Evolutionary conservation across 2,888 invertebrate species (phyloP), one percentile per base, ranked within the genome.

Genomic region (Dynastes grantii): DNA sequence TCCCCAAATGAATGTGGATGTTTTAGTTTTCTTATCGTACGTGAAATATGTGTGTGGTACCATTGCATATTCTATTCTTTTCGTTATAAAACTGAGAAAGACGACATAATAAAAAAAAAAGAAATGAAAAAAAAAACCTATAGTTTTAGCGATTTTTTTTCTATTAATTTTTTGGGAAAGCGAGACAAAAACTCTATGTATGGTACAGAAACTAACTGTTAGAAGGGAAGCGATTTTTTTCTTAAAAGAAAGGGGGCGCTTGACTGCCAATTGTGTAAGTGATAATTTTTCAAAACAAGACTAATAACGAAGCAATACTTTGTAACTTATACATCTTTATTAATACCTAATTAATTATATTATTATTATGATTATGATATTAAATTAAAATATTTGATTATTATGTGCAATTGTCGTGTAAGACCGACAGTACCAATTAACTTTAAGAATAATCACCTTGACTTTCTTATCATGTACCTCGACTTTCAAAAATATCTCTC

Each of bases 281-380:
- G 92, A 92, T 92, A 92, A 92, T 92, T 91, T 92, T 92, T 90
- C 91, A 89, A 91, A 92, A 92, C 91, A 89, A 92, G 92, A 92
- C 91, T 92, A 93, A 92, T 90, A 90, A 93, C 93, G 92, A 91
- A 94, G 93, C 93, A 94, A 93, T 93, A 93, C 93, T 91, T 92
- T 92, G 91, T 93, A 93, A 92, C 92, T 91, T 91, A 87, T 88
- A 87, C 90, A 91, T 91, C 91, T 91, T 89, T 85, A 87, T 81
- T 80, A 78, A 77, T 79, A 77, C 70, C 55, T 58, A 58, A 58
- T 58, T 58, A 58, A 58, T 58, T 58, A 58, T 58, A 58, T 58
- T 45, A 53, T 53, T 53, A 58, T 80, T 85, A 85, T 85, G 85
- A 85, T 80, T 81, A 84, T 84, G 29, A 67, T 45, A 67, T 58